Evolutionary conservation across 2,113 vertebrate genomes (phyloP).

Genomic region (Amblyopsis rosae): DNA sequence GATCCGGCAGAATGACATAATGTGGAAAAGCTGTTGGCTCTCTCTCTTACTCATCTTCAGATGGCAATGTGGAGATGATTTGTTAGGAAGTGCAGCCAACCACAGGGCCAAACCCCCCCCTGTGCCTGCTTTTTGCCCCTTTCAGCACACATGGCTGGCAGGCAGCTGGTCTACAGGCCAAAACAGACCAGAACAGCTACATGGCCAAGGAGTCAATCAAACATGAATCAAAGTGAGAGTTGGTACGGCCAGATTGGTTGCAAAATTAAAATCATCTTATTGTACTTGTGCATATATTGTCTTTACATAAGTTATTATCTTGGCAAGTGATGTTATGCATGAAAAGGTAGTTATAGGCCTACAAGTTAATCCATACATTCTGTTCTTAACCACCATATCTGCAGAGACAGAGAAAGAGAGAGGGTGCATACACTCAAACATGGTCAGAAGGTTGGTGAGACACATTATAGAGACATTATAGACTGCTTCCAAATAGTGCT

Average conservation of each 20-base stretch:
- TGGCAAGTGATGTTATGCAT: no score
- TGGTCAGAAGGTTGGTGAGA: background rate
- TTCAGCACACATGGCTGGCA: constrained; percentile 23
- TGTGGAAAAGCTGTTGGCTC: constrained; percentile 43
- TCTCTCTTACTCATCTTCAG: background rate
- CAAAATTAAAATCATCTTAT: no score
- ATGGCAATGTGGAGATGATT: constrained; percentile 24
- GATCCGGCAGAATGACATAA: constrained; percentile 30
- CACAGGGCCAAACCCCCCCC: constrained; percentile 6
- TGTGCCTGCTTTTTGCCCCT: background rate
- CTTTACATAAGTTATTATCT: no score
- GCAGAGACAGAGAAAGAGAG: constrained; percentile 15
- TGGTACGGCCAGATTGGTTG: no score
- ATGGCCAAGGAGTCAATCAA: background rate
- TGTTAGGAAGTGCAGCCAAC: constrained; percentile 4
- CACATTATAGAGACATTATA: background rate
- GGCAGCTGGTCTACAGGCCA: background rate
- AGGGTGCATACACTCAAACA: constrained; percentile 5
- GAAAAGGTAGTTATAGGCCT: no score
- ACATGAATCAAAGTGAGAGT: no score
- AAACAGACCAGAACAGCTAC: constrained; percentile 3
- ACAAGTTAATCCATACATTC: no score
- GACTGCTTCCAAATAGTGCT: no score
- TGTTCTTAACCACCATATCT: no score
- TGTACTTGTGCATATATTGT: no score